Base-by-base conservation (phyloP, 2,113 vertebrate species). In the Trogon surrucura region DNA sequence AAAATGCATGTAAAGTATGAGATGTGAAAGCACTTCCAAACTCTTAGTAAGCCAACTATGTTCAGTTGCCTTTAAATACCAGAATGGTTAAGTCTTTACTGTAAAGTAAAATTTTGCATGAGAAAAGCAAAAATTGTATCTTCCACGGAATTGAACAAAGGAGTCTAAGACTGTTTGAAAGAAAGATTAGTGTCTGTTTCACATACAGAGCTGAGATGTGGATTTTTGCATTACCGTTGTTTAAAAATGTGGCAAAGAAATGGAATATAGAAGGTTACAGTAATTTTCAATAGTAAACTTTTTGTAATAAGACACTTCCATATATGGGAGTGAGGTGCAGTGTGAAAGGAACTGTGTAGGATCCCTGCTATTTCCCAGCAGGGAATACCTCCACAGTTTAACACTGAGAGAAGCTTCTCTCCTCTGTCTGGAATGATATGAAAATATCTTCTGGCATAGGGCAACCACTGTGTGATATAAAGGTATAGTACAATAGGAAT, bases 1-100 rank as follows among this genome's bases (percentile, higher is more conserved):
- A 97, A 98, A 97, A 80, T 94, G 61, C 94, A 88, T 94, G 92
- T 95, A 91, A 97, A 95, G 32, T 90, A 80, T 96, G 95, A 62
- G 58, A 80, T 54, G 71, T 69, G 53, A 92, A 94, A 82, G 16
- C 51, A 50, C 70, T 93, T 93, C 79, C 50, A 80, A 93, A 92
- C 44, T 88, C 71, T 96, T 78, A 78, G 78, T 91, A 95, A 91
- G 94, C 89, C 0, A 7, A 54, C 91, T 86, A 88, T 47, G 51
- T 90, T 95, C 61, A 89, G n/a, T 78, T 93, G 61, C 25, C 87
- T 88, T 96, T 95, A 86, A 92, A 60, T 95, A 96, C 85, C 64
- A 72, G 91, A 97, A 84, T 75, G 58, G 74, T 94, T 95, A 91
- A 44, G 27, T 83, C 69, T 92, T 86, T 82, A 32, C 27, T 47